These are phyloP conservation scores for Nephrotoma appendiculata DNA, from an alignment of 2,888 invertebrate genomes.

Conservation along the genomic window DNA sequence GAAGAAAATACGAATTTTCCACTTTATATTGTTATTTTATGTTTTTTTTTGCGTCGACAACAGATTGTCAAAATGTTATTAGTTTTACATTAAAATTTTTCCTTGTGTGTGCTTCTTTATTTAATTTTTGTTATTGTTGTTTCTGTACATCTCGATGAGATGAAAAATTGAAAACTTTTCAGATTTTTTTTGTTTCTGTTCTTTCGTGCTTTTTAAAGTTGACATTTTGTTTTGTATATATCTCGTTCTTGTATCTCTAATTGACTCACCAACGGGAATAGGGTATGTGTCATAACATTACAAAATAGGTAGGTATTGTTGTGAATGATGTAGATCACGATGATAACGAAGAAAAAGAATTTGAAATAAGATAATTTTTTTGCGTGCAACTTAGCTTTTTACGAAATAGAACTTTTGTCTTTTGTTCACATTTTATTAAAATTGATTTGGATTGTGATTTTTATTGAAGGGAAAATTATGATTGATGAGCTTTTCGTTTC, in stretches of 20 bases:
- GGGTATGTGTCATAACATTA: background rate
- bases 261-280: background rate
- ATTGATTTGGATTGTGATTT: background rate
- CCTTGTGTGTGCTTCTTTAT: background rate
- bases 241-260: background rate
- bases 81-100: constrained; percentile 1
- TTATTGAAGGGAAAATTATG: background rate
- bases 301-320: background rate
- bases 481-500: background rate
- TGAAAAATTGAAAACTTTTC: background rate
- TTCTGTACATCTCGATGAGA: background rate
- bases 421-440: background rate
- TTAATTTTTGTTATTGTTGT: background rate
- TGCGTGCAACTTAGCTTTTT: background rate
- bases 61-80: constrained; percentile 3
- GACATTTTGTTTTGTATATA: background rate
- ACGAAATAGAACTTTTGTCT: background rate
- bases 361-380: background rate
- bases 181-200: background rate
- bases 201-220: background rate
- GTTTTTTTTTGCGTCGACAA: background rate
- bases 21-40: background rate
- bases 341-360: background rate
- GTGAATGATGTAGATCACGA: background rate
- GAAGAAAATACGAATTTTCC: background rate